phyloP scores from a whole-genome alignment of 2,888 invertebrate species.

The Pterobdella sp. region DNA sequence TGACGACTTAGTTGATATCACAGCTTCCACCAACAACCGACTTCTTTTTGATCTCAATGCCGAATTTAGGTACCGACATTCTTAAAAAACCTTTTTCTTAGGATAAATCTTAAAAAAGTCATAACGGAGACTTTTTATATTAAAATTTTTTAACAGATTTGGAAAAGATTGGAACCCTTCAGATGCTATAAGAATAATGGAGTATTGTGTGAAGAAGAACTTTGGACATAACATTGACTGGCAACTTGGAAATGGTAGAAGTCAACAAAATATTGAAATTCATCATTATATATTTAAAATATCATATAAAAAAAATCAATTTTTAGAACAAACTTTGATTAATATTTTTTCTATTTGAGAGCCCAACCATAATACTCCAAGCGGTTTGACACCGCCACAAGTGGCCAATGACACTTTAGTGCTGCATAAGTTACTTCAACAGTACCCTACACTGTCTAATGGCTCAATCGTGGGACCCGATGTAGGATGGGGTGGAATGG shows the following conservation, averaged over 20 bases:
- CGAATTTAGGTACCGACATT: neutral
- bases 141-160: no score
- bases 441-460: slow-evolving; percentile 18
- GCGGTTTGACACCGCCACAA: slow-evolving; percentile 22
- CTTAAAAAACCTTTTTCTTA: neutral
- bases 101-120: neutral
- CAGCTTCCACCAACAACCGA: slow-evolving; percentile 53
- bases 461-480: slow-evolving; percentile 31
- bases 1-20: slow-evolving; percentile 29
- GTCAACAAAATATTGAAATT: neutral
- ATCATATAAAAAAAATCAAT: neutral
- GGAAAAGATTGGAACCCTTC: slow-evolving; percentile 60
- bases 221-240: slow-evolving; percentile 44
- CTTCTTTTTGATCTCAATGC: slow-evolving; percentile 66
- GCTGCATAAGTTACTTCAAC: slow-evolving; percentile 1
- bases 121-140: neutral
- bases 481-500: slow-evolving; percentile 23
- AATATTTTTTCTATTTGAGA: slow-evolving; percentile 10
- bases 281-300: neutral
- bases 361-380: slow-evolving; percentile 14
- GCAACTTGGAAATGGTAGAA: slow-evolving; percentile 47
- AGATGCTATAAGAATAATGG: slow-evolving; percentile 62
- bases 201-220: slow-evolving; percentile 58
- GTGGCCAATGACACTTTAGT: slow-evolving; percentile 25
- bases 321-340: neutral